Evolutionary conservation across 2,797 vertebrate genomes (phyloP).

Genomic region (Emys orbicularis): DNA sequence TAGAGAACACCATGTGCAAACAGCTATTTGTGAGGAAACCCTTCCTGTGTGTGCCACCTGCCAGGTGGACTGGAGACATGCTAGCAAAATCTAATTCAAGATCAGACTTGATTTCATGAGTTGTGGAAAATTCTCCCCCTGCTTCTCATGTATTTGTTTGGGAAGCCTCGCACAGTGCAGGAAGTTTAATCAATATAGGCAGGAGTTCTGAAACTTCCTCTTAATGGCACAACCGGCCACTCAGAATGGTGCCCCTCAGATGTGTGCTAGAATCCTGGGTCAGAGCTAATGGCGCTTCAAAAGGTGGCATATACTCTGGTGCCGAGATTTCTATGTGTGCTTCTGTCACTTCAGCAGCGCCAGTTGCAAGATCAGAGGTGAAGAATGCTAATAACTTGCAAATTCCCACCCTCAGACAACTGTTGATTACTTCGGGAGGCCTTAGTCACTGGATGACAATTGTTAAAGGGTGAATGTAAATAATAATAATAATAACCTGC

Average conservation of each 20-base stretch:
- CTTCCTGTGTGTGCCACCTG: constrained; percentile 13
- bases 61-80: neutral
- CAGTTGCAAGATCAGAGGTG: accelerated
- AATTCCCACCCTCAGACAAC: neutral
- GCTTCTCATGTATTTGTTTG: neutral
- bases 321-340: neutral
- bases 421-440: neutral
- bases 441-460: neutral
- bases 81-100: constrained; percentile 46
- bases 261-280: neutral
- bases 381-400: neutral
- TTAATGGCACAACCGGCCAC: neutral
- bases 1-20: constrained; percentile 26
- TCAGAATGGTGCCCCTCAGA: neutral
- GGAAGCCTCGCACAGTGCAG: neutral
- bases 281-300: neutral
- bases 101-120: neutral
- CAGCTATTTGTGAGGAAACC: constrained; percentile 29
- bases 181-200: neutral
- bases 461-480: neutral
- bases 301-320: neutral
- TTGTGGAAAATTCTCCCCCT: neutral
- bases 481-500: neutral
- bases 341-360: neutral
- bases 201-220: neutral